A percentile compares a stretch with the other conserved stretches of the same genome.
Conservation (phyloP, 1,140 invertebrate genomes). For the Harpegnathos saltator region DNA sequence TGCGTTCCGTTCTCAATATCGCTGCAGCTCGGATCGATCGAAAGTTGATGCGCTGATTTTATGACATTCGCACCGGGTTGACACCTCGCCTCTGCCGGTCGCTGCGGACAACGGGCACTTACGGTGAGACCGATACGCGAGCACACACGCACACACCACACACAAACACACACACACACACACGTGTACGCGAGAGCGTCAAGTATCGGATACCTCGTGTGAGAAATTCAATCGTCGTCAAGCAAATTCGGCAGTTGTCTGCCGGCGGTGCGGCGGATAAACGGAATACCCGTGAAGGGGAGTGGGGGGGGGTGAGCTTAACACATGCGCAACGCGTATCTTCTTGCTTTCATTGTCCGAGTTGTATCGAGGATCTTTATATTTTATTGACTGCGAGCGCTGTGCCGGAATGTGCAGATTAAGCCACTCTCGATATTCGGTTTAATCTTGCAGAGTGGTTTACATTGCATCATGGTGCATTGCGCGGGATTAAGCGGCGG, state of each 20-base stretch:
- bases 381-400: constrained; percentile 8
- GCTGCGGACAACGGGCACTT: too few relatives aligned
- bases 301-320: not conserved
- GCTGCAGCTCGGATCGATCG: too few relatives aligned
- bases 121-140: too few relatives aligned
- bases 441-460: constrained; percentile 58
- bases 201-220: too few relatives aligned
- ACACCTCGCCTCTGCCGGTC: too few relatives aligned
- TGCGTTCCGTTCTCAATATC: too few relatives aligned
- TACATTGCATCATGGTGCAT: constrained; percentile 53
- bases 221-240: too few relatives aligned
- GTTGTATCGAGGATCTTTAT: constrained; percentile 20
- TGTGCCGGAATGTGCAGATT: constrained; percentile 41
- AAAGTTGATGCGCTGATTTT: too few relatives aligned
- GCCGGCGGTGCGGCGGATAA: constrained; percentile 1
- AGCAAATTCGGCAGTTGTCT: not conserved
- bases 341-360: not conserved
- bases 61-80: too few relatives aligned
- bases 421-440: constrained; percentile 45
- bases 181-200: too few relatives aligned
- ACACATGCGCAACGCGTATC: not conserved
- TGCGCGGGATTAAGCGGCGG: constrained; percentile 39
- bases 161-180: too few relatives aligned
- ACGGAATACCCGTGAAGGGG: not conserved
- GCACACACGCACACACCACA: too few relatives aligned